phyloP scores from a whole-genome alignment of 53 echinoderm and acorn worm species.

The Mesocentrotus franciscanus region DNA sequence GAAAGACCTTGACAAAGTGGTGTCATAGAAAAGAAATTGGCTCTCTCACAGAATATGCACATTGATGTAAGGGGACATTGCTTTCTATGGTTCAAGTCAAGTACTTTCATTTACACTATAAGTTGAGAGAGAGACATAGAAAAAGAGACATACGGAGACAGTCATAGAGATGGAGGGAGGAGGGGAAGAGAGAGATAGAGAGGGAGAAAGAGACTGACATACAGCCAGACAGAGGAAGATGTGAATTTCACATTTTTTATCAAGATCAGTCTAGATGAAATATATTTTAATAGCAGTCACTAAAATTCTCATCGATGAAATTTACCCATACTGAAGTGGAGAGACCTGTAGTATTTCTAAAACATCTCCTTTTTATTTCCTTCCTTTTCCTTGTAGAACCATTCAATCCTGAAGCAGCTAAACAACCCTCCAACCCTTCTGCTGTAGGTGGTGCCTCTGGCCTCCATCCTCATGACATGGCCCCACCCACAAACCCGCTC shows the following conservation, averaged over 20 bases:
- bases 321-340: neutral
- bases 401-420: slow-evolving; percentile 87
- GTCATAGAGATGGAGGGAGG: neutral
- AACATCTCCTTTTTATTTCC: neutral
- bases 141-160: neutral
- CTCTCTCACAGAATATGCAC: too few species aligned
- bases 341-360: neutral
- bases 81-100: too few species aligned
- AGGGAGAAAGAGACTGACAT: too few species aligned
- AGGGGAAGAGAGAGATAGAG: neutral
- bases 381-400: slow-evolving; percentile 77
- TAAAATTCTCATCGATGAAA: neutral
- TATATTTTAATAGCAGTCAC: too few species aligned
- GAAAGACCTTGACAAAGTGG: neutral
- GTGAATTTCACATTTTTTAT: too few species aligned
- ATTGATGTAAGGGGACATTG: too few species aligned
- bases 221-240: too few species aligned
- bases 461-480: slow-evolving; percentile 15
- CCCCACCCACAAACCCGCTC: slow-evolving; percentile 66
- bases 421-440: slow-evolving; percentile 60
- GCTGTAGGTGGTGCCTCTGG: slow-evolving; percentile 37
- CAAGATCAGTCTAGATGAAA: too few species aligned
- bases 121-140: neutral
- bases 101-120: neutral
- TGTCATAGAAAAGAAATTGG: neutral